A percentile compares a stretch with the other conserved stretches of the same genome.
These are phyloP conservation scores for Euborellia annulipes DNA, from an alignment of 1,140 invertebrate genomes.

Conservation along the genomic window DNA sequence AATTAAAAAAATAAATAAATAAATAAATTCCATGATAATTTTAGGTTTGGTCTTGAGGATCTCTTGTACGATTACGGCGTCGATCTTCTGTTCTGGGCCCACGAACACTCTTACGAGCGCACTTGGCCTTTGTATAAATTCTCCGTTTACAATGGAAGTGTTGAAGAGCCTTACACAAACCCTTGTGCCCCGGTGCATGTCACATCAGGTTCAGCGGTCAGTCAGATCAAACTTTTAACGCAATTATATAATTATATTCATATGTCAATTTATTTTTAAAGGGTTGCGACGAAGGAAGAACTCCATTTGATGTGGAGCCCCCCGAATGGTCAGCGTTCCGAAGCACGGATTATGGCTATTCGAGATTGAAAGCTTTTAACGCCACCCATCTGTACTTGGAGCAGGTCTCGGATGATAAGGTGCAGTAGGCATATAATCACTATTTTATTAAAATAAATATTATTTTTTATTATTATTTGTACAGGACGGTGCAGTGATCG, in stretches of 20 bases:
- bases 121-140: slow-evolving; percentile 42
- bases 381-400: slow-evolving; percentile 78
- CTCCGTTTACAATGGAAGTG: slow-evolving; percentile 35
- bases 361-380: slow-evolving; percentile 65
- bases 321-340: slow-evolving; percentile 71
- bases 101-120: slow-evolving; percentile 47
- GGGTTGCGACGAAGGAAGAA: slow-evolving; percentile 42
- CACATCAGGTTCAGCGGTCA: slow-evolving; percentile 78
- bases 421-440: too few species aligned
- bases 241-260: too few species aligned
- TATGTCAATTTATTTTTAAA: too few species aligned
- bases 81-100: slow-evolving; percentile 43
- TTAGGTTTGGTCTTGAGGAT: slow-evolving; percentile 34
- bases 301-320: slow-evolving; percentile 31
- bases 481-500: slow-evolving; percentile 47
- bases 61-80: slow-evolving; percentile 43
- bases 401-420: slow-evolving; percentile 79
- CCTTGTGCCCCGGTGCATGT: slow-evolving; percentile 83
- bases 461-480: slow-evolving; percentile 11
- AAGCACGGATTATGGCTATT: slow-evolving; percentile 85
- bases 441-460: too few species aligned
- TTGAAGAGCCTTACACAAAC: slow-evolving; percentile 34
- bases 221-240: too few species aligned
- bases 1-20: too few species aligned
- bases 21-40: too few species aligned